phyloP scores from a whole-genome alignment of 2,888 invertebrate genomes.

The Gastrophysa polygoni region DNA sequence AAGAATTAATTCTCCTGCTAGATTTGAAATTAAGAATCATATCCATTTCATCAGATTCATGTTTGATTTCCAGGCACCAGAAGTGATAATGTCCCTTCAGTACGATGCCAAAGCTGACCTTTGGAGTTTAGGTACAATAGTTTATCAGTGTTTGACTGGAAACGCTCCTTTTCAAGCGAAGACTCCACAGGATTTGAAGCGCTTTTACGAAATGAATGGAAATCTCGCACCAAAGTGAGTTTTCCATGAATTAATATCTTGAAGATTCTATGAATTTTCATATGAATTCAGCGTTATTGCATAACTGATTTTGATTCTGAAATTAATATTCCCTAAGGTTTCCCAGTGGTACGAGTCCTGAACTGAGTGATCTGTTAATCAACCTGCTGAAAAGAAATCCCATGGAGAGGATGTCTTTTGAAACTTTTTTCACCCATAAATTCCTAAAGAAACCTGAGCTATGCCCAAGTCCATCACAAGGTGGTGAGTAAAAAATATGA shows the following conservation, averaged over 20 bases:
- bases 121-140: conserved; percentile 98
- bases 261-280: too few relatives aligned
- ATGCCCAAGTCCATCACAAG: conserved; percentile 54
- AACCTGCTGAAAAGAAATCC: conserved; percentile 91
- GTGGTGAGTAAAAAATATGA: conserved; percentile 34
- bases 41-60: too few relatives aligned
- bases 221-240: conserved; percentile 88
- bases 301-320: too few relatives aligned
- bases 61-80: conserved; percentile 76
- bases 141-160: conserved; percentile 87
- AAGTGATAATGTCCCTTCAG: conserved; percentile 98
- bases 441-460: conserved; percentile 77
- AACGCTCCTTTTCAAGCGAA: conserved; percentile 98
- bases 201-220: conserved; percentile 94
- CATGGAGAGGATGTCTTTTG: conserved; percentile 94
- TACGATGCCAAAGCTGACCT: conserved; percentile 99
- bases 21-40: too few relatives aligned
- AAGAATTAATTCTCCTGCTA: too few relatives aligned
- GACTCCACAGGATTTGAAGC: conserved; percentile 96
- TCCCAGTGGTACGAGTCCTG: conserved; percentile 92
- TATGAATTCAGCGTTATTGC: background rate
- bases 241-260: too few relatives aligned
- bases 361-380: conserved; percentile 84
- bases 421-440: conserved; percentile 92
- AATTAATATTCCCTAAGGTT: conserved; percentile 66